Percentiles rank a stretch among this genome's conserved stretches.
Conservation (phyloP, 2,113 vertebrate genomes). For the Strigops habroptila region DNA sequence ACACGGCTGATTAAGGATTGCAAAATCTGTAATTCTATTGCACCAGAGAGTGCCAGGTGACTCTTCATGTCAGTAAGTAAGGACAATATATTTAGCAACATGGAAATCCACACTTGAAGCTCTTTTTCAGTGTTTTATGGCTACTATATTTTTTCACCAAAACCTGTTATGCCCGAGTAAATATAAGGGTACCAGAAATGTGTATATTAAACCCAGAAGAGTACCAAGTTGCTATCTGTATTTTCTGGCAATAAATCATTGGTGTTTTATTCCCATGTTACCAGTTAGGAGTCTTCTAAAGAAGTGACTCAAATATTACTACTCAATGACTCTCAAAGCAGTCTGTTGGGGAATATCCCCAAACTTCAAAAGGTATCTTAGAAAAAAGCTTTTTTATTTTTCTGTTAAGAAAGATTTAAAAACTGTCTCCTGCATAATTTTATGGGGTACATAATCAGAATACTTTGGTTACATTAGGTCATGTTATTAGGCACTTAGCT, state of each 20-base stretch:
- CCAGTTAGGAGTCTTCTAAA: neutral
- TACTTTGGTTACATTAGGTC: neutral
- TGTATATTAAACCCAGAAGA: neutral
- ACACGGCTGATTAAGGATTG: conserved; percentile 36
- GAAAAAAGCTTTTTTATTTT: neutral
- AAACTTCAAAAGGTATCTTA: neutral
- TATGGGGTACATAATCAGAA: neutral
- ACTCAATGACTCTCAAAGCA: neutral
- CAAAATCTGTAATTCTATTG: conserved; percentile 4
- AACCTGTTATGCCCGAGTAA: neutral
- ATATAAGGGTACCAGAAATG: neutral
- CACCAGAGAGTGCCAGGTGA: neutral
- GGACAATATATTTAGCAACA: neutral
- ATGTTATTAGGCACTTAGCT: neutral
- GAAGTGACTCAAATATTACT: neutral
- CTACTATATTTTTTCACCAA: neutral
- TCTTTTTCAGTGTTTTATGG: neutral
- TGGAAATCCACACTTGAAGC: neutral
- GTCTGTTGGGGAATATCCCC: neutral
- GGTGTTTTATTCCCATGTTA: neutral
- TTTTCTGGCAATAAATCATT: neutral
- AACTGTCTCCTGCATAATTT: neutral
- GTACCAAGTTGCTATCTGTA: neutral
- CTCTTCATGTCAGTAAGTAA: conserved; percentile 12
- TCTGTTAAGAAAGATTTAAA: neutral